A percentile compares a stretch with the other conserved stretches of the same genome.
Evolutionary conservation across 2,113 vertebrate species (phyloP).

Genomic region (Campylorhamphus procurvoides): DNA sequence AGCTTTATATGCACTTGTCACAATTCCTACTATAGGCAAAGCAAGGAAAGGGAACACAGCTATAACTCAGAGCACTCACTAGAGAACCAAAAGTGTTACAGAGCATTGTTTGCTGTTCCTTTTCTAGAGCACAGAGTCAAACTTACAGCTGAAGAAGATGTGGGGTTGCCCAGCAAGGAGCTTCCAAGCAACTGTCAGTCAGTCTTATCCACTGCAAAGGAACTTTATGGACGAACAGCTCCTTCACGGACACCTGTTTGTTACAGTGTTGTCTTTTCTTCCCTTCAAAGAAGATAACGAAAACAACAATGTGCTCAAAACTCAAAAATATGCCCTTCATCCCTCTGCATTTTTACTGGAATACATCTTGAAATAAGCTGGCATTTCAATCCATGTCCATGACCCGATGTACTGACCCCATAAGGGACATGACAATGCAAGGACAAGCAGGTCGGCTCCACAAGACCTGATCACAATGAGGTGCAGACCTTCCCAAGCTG

Average conservation of each 20-base stretch:
- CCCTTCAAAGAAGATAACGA: slow-evolving; percentile 14
- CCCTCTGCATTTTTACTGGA: background rate
- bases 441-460: background rate
- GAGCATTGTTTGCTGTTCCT: background rate
- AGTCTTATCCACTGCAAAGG: slow-evolving; percentile 86
- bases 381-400: background rate
- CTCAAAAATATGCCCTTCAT: background rate
- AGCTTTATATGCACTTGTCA: background rate
- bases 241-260: background rate
- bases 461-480: background rate
- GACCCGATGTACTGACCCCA: background rate
- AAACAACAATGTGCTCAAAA: background rate
- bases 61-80: background rate
- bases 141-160: slow-evolving; percentile 88
- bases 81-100: background rate
- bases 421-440: background rate
- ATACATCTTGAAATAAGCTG: background rate
- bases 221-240: slow-evolving; percentile 79
- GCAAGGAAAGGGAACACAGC: background rate
- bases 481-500: background rate
- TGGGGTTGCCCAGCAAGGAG: slow-evolving; percentile 86
- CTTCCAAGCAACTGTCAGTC: slow-evolving; percentile 84
- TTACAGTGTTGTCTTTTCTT: slow-evolving; percentile 61
- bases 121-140: background rate
- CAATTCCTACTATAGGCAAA: background rate